Evolutionary conservation across 2,797 vertebrate species (phyloP), one percentile per base, ranked within the genome.

Genomic region (Ctenosaura bakeri): DNA sequence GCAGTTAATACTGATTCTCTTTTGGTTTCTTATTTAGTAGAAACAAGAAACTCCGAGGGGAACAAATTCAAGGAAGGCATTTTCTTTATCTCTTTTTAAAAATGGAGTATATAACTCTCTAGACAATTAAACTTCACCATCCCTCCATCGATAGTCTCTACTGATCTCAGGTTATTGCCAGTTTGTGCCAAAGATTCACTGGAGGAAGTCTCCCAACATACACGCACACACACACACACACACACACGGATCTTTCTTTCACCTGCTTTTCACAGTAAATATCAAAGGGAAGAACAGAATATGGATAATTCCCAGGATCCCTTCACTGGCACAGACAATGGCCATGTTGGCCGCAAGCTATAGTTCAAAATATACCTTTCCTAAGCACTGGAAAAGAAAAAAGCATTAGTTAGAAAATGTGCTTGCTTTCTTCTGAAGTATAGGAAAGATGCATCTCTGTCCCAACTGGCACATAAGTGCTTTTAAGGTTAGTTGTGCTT

Each of bases 171-270:
- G 87, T 0, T n/a, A 4, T 0, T 14, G 4, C 46, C 0, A 2
- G 32, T 76, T 77, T 12, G 32, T 5, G 16, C 59, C 7, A 46
- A 83, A 13, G 35, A 46, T 7, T 0, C 59, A 90, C 69, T 6
- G 2, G 71, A 0, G 0, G 24, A 22, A 86, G 3, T 3, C 2
- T 84, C 0, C 2, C 6, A 81, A 35, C 24, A 64, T 20, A n/a
- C n/a, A n/a, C n/a, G 26, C 64, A 66, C 7, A 66, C 24, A 66
- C 22, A 66, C 24, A 66, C 6, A 66, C 6, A 66, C 64, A 66
- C 64, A 66, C 7, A 29, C 9, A 29, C 6, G 20, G 6, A 26
- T 8, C 24, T 66, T 29, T 66, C 64, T 66, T 66, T 66, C 64
- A 29, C 7, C 8, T 29, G 1, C 10, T 69, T 20, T 14, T 83